Base-by-base conservation (phyloP, 2,113 vertebrate genomes). In the Paralichthys olivaceus region DNA sequence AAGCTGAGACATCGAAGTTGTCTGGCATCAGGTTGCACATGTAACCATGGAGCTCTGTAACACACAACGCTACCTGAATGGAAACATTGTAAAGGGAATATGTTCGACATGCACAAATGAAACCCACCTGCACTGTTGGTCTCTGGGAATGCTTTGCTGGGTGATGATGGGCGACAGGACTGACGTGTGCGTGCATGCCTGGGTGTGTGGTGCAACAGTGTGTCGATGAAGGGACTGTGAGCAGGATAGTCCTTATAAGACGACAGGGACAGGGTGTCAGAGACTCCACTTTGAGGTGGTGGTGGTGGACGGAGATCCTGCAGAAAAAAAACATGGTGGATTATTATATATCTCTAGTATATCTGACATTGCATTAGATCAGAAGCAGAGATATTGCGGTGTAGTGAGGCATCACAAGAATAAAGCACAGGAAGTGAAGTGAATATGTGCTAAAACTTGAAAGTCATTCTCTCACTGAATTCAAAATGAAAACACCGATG, bases 91-190 rank as follows among this genome's bases (percentile, higher is more conserved):
- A 34, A 23, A 43, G 17, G 58, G 55, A 57, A 51, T 4, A 53
- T 2, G 75, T 61, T 1, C 25, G 29, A 57, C 12, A 34, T 59
- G n/a, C 6, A 63, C 4, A 70, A 51, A 69, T 59, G 14, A 57
- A 66, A 67, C 14, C 15, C 26, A 90, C 98, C 97, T 96, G 91
- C 94, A 70, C 96, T 96, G 89, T 94, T 97, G 91, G 94, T 98
- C 91, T 99, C 97, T 45, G 97, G 97, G 85, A 98, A 97, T 0
- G 96, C 95, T 88, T 94, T 90, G 4, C 94, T 91, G 37, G 96
- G 95, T 64, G 92, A 84, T 26, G 81, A 23, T 19, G 87, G 12
- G 14, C 28, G 60, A 57, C 26, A 23, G 4, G 74, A 53, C 26
- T 56, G 72, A 26, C 51, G 56, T 58, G 72, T 55, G 86, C 7